Evolutionary conservation across 2,797 vertebrate species (phyloP).

Genomic region (Cetoscarus ocellatus): DNA sequence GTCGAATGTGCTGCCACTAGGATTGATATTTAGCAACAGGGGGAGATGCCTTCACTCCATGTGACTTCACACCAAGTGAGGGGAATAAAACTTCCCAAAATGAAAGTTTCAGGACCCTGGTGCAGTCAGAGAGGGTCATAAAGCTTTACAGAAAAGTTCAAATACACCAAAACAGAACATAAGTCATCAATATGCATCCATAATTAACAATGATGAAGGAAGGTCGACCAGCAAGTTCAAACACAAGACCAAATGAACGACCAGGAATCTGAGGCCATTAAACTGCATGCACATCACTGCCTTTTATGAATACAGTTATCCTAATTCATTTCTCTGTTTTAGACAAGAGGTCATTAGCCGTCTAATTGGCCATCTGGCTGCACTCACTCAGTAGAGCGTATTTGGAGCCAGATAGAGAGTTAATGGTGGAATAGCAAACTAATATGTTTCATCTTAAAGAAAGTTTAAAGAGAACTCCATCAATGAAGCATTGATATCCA

Average conservation of each 20-base stretch:
- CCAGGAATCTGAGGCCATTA: slow-evolving; percentile 11
- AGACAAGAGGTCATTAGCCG: slow-evolving; percentile 9
- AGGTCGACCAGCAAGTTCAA: not conserved
- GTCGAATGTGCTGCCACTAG: not conserved
- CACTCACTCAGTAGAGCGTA: not conserved
- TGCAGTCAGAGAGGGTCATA: not conserved
- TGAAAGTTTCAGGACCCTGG: not conserved
- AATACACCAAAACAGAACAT: not conserved
- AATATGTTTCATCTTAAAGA: not conserved
- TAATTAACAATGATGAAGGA: not conserved
- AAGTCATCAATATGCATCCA: not conserved
- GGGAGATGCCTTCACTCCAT: slow-evolving; percentile 8
- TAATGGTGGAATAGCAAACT: not conserved
- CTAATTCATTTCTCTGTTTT: not conserved
- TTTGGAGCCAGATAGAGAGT: not conserved
- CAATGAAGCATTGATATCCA: too few species aligned
- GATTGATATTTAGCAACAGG: slow-evolving; percentile 3
- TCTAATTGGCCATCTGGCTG: slow-evolving; percentile 5
- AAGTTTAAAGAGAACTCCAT: too few species aligned
- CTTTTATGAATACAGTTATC: not conserved
- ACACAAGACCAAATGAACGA: not conserved
- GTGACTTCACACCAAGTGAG: not conserved
- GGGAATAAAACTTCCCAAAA: not conserved
- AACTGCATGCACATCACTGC: slow-evolving; percentile 3
- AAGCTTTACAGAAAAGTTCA: not conserved